Evolutionary conservation across 2,888 invertebrate genomes (phyloP).

Genomic region (Noctua pronuba): DNA sequence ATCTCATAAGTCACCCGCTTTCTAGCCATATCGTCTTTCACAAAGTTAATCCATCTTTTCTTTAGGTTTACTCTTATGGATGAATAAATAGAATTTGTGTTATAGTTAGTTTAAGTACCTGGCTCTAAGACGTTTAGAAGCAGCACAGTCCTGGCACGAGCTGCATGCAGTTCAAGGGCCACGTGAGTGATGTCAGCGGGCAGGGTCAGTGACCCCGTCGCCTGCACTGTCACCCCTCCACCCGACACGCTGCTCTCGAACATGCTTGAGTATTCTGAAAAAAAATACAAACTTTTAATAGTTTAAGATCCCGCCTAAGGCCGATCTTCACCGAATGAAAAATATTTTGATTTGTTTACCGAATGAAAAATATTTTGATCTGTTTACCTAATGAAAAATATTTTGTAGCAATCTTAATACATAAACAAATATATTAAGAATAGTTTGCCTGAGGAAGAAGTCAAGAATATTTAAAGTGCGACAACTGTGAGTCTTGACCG

Average conservation of each 20-base stretch:
- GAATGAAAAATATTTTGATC: background rate
- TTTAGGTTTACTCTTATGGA: background rate
- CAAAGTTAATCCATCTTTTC: background rate
- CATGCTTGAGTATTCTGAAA: conserved; percentile 72
- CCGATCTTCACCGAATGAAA: too few species aligned
- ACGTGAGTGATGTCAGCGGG: conserved; percentile 70
- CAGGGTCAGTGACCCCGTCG: conserved; percentile 64
- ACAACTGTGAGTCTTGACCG: background rate
- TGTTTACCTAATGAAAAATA: background rate
- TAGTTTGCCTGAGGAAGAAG: background rate
- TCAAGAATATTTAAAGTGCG: background rate
- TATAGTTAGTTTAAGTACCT: conserved; percentile 49
- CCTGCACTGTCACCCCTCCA: conserved; percentile 71
- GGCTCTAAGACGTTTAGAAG: conserved; percentile 57
- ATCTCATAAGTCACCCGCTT: background rate
- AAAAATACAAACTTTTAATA: conserved; percentile 1
- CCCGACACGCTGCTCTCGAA: conserved; percentile 71
- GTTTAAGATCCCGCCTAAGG: background rate
- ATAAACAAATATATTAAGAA: background rate
- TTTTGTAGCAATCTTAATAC: background rate
- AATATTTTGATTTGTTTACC: too few species aligned
- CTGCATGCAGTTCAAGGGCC: conserved; percentile 76
- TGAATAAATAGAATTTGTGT: background rate
- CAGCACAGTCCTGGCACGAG: conserved; percentile 76
- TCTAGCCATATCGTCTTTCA: background rate